These are phyloP conservation scores for Puffinus mauretanicus DNA, from an alignment of 2,113 vertebrate species.

Conservation along the genomic window DNA sequence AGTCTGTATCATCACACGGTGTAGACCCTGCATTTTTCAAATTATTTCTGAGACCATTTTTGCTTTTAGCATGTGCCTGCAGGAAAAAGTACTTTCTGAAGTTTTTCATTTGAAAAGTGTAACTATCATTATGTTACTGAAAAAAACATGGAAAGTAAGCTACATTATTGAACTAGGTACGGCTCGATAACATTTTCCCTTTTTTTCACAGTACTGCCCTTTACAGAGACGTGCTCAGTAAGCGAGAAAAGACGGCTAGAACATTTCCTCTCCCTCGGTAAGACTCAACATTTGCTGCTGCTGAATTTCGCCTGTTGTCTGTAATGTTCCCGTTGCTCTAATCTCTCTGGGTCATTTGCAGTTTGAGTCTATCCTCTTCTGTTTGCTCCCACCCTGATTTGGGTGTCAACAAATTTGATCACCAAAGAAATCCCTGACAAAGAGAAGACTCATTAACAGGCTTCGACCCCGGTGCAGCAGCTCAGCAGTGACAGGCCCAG, in stretches of 20 bases:
- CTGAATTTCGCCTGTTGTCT: background rate
- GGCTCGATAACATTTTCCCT: background rate
- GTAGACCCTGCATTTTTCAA: background rate
- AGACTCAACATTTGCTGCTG: background rate
- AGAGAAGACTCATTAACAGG: background rate
- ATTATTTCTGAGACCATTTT: background rate
- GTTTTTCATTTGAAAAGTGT: background rate
- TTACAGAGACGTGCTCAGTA: background rate
- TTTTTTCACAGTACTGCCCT: background rate
- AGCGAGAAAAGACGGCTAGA: accelerated
- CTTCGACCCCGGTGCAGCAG: accelerated
- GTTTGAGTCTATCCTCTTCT: background rate
- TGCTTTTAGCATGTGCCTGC: background rate
- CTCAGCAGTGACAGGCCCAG: background rate
- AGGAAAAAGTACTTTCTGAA: background rate
- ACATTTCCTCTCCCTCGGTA: background rate
- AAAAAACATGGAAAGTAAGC: background rate
- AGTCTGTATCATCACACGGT: background rate
- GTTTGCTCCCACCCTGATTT: background rate
- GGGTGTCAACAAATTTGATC: background rate
- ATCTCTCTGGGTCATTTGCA: background rate
- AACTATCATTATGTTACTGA: background rate
- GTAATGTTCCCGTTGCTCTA: background rate
- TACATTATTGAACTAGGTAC: background rate
- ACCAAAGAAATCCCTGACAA: background rate